phyloP scores from a whole-genome alignment of 2,113 vertebrate species.

The Periophthalmus modestus region DNA sequence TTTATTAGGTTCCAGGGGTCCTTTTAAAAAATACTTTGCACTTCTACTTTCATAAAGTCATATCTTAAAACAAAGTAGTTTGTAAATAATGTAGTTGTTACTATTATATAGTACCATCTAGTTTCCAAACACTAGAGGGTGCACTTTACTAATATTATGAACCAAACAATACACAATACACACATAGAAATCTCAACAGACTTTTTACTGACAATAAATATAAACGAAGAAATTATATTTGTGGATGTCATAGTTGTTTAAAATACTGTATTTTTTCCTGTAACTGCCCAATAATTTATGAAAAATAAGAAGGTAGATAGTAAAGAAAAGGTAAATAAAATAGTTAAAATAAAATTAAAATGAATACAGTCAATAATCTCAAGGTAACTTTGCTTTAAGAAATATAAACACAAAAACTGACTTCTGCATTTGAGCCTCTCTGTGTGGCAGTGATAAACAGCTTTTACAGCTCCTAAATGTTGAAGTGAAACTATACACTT shows the following conservation, averaged over 20 bases:
- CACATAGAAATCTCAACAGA: background rate
- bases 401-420: background rate
- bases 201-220: background rate
- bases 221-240: background rate
- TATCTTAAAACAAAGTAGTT: too few species aligned
- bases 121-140: background rate
- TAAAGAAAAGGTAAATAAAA: too few species aligned
- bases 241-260: background rate
- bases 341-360: too few species aligned
- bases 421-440: conserved; percentile 6
- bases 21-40: background rate
- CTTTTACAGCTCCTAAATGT: background rate
- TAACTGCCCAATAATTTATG: too few species aligned
- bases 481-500: conserved; percentile 26
- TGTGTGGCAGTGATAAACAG: background rate
- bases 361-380: background rate
- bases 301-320: too few species aligned
- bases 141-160: background rate
- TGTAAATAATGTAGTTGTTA: background rate
- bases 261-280: background rate
- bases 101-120: background rate
- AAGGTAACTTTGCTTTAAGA: too few species aligned
- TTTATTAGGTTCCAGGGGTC: background rate
- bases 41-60: too few species aligned
- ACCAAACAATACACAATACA: background rate